Percentiles rank a stretch among this genome's conserved stretches.
phyloP scores from a whole-genome alignment of 2,797 vertebrate species.

The Loris lydekkerianus region DNA sequence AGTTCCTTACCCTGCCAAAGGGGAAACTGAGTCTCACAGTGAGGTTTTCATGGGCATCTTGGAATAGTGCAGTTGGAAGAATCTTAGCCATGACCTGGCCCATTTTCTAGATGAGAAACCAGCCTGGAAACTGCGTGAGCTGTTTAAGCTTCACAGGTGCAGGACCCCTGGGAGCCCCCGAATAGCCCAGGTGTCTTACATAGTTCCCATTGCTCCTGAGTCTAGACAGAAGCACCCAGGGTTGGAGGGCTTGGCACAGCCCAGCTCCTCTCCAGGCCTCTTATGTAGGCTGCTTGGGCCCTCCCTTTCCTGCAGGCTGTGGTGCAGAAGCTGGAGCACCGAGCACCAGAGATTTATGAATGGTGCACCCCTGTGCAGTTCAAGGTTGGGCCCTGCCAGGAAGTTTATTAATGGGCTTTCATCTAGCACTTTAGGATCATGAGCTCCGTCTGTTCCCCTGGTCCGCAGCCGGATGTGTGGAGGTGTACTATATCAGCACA shows the following conservation, averaged over 20 bases:
- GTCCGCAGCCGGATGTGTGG: background rate
- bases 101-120: background rate
- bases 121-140: background rate
- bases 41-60: background rate
- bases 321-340: background rate
- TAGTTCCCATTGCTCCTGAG: rapidly evolving
- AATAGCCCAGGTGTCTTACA: background rate
- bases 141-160: background rate
- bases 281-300: background rate
- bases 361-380: rapidly evolving
- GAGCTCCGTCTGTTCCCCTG: background rate
- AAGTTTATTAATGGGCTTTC: conserved; percentile 75
- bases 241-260: rapidly evolving
- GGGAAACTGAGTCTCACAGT: background rate
- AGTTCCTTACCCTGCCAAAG: background rate
- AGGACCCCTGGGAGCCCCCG: background rate
- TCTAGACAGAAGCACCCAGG: background rate
- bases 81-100: background rate
- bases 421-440: conserved; percentile 63
- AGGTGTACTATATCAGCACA: conserved; percentile 15
- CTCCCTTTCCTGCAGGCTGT: rapidly evolving
- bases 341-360: conserved; percentile 24
- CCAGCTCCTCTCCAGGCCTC: background rate
- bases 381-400: conserved; percentile 15
- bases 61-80: background rate